These are phyloP conservation scores for Disparrhopalites patrizii DNA, from an alignment of 2,888 invertebrate genomes.

Conservation along the genomic window DNA sequence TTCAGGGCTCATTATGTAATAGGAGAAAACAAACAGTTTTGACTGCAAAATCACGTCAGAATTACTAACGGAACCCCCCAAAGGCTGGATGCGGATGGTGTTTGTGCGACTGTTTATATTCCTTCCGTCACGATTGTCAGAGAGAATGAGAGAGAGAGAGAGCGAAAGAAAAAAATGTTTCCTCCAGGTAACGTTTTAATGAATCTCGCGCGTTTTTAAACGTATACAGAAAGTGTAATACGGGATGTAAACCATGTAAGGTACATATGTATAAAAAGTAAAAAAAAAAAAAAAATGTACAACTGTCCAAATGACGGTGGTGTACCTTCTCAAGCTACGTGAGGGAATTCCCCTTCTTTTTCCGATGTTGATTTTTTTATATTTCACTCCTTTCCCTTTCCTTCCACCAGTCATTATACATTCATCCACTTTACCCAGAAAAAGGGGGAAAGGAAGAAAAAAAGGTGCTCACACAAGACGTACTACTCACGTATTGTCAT, in stretches of 20 bases:
- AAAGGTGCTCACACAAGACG: too few species aligned
- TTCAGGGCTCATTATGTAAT: too few species aligned
- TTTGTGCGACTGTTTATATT: neutral
- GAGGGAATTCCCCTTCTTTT: neutral
- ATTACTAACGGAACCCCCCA: neutral
- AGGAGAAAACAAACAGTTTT: neutral
- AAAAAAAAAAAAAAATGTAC: too few species aligned
- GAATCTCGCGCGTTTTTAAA: neutral
- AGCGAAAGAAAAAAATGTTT: too few species aligned
- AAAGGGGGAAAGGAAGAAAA: too few species aligned
- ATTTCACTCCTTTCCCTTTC: neutral
- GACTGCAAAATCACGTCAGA: neutral
- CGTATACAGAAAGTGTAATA: neutral
- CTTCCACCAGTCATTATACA: too few species aligned
- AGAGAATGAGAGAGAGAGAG: too few species aligned
- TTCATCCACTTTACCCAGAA: too few species aligned
- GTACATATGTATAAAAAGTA: too few species aligned
- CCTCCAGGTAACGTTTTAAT: conserved; percentile 1
- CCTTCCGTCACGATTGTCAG: neutral
- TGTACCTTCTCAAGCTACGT: neutral
- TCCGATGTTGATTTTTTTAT: neutral
- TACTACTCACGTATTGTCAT: neutral
- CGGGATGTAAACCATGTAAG: too few species aligned
- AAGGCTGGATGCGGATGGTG: neutral
- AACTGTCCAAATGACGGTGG: too few species aligned